A percentile compares a stretch with the other conserved stretches of the same genome.
Evolutionary conservation across 2,113 vertebrate species (phyloP).

Genomic region (Corapipo altera): DNA sequence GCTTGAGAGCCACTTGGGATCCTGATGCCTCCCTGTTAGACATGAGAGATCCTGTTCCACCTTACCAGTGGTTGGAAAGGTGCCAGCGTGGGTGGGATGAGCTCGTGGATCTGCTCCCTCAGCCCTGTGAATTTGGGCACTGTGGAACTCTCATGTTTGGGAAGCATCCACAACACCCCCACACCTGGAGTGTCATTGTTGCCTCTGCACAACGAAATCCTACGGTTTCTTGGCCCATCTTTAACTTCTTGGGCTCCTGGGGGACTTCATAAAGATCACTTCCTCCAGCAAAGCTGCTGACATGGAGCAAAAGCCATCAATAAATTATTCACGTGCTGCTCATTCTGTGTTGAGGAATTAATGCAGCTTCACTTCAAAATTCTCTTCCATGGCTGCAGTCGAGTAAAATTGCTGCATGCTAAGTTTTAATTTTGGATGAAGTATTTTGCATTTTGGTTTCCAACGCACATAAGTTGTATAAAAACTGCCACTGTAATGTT

Average conservation of each 20-base stretch:
- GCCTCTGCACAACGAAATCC: not conserved
- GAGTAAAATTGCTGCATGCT: not conserved
- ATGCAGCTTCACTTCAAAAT: slow-evolving; percentile 52
- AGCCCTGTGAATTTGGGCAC: accelerated
- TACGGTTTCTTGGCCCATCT: not conserved
- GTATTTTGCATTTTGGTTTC: not conserved
- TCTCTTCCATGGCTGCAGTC: not conserved
- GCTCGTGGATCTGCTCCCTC: not conserved
- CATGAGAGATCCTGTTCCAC: not conserved
- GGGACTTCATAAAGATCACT: slow-evolving; percentile 69
- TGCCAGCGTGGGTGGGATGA: not conserved
- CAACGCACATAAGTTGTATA: not conserved
- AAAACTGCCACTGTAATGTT: not conserved
- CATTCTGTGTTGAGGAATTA: slow-evolving; percentile 61
- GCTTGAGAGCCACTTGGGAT: not conserved
- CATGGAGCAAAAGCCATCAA: slow-evolving; percentile 52
- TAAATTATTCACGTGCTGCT: slow-evolving; percentile 67
- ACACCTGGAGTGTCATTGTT: accelerated
- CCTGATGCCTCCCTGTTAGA: too few relatives aligned
- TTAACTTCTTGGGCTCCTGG: slow-evolving; percentile 37
- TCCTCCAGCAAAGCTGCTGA: slow-evolving; percentile 64
- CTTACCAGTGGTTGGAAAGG: not conserved
- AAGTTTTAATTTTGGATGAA: not conserved
- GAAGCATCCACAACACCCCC: not conserved
- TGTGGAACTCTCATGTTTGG: not conserved